Evolutionary conservation across 2,888 invertebrate genomes (phyloP), one percentile per base, ranked within the genome.

Genomic region (Aradus depressus): DNA sequence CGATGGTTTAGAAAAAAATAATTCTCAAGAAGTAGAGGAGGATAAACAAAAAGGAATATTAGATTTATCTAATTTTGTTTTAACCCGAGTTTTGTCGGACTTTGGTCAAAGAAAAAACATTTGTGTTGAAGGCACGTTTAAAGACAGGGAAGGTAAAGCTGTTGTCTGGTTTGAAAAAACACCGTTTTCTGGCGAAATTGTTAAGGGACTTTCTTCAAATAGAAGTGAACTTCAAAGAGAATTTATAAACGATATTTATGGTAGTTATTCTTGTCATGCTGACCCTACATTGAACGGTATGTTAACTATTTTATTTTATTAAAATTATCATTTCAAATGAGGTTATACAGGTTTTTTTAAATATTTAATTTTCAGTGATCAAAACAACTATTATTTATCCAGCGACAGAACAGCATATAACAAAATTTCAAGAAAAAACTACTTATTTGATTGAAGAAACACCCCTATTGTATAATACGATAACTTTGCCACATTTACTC

Each of bases 331-430:
- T 8, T 22, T 12, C 4, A 12, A 3, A 16, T 31, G 32, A n/a
- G 14, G 25, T 5, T 31, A 31, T 31, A 44, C n/a, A 25, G 12
- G 10, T 22, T 32, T 32, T 21, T 4, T 32, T n/a, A n/a, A 25
- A n/a, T 23, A 50, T 45, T 41, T 49, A 32, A 26, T 38, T 47
- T 49, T 21, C 74, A 91, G 91, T 77, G 60, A 73, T 96, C 3
- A 93, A 93, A 65, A 77, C 86, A 0, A 89, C 88, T 6, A 74
- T 97, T 22, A 87, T 97, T 57, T 86, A 85, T 68, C 98, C 98
- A 2, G 96, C 95, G 1, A 90, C 91, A 23, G 81, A 87, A 49
- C 88, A 90, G 64, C 95, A 96, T 62, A 81, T 97, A 14, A 74
- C 79, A 5, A 97, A 95, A 66, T 97, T 85, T 67, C 75, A 80